phyloP scores from a whole-genome alignment of 2,113 vertebrate species.

The Malurus melanocephalus region DNA sequence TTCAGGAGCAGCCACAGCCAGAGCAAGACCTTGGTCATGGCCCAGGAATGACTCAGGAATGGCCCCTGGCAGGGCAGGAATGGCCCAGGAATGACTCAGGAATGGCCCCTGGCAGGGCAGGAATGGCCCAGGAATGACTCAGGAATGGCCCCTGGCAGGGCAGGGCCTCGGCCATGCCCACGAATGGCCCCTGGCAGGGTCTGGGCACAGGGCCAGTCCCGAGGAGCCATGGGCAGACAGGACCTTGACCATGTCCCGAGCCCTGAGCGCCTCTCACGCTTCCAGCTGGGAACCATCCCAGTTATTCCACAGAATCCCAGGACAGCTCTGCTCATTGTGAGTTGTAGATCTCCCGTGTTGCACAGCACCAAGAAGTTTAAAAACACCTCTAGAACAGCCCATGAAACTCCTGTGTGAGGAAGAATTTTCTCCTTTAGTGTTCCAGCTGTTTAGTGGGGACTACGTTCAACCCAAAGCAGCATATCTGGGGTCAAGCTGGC shows the following conservation, averaged over 20 bases:
- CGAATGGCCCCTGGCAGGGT: not conserved
- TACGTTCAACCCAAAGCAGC: not conserved
- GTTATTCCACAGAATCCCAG: not conserved
- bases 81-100: too few species aligned
- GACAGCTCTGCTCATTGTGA: not conserved
- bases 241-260: not conserved
- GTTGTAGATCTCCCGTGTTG: not conserved
- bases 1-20: too few species aligned
- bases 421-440: not conserved
- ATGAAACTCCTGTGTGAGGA: not conserved
- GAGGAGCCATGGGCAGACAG: fast-evolving
- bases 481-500: not conserved
- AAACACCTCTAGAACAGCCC: not conserved
- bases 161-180: not conserved
- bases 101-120: too few species aligned
- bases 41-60: too few species aligned
- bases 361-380: not conserved
- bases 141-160: not conserved
- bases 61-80: too few species aligned
- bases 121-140: not conserved
- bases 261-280: fast-evolving
- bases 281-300: not conserved
- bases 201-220: fast-evolving
- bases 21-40: too few species aligned
- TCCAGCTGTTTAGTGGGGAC: not conserved